Evolutionary conservation across 2,113 vertebrate species (phyloP).

Genomic region (Eonycteris spelaea): DNA sequence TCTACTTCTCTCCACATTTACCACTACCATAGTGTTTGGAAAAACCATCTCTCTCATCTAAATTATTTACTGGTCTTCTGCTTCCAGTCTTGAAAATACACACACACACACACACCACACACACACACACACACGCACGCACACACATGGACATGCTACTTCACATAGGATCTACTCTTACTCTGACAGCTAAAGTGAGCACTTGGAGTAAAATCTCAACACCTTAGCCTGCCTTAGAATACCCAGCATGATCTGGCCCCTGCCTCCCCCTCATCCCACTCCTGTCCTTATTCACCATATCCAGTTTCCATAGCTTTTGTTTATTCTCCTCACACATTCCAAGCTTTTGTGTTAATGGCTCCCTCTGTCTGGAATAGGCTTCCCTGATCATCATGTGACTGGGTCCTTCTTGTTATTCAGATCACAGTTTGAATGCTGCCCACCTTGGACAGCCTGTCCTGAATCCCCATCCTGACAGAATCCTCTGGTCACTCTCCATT

Average conservation of each 20-base stretch:
- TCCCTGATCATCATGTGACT: not conserved
- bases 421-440: not conserved
- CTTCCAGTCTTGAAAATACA: not conserved
- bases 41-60: not conserved
- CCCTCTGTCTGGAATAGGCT: not conserved
- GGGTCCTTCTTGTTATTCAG: not conserved
- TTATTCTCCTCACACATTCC: not conserved
- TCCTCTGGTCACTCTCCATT: not conserved
- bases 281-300: not conserved
- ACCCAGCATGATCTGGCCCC: not conserved
- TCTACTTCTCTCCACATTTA: not conserved
- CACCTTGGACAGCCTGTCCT: not conserved
- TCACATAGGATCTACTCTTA: not conserved
- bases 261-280: not conserved
- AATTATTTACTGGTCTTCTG: not conserved
- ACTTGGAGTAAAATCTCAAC: not conserved
- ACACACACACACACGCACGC: rapidly evolving
- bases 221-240: not conserved
- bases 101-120: not conserved
- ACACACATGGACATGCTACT: not conserved
- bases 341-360: not conserved
- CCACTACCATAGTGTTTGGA: not conserved
- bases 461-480: not conserved
- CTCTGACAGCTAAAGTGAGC: not conserved
- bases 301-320: not conserved